Percentiles rank a stretch among this genome's conserved stretches.
Evolutionary conservation across 92 coral and sea anemone species (phyloP).

Genomic region (Pocillopora meandrina): DNA sequence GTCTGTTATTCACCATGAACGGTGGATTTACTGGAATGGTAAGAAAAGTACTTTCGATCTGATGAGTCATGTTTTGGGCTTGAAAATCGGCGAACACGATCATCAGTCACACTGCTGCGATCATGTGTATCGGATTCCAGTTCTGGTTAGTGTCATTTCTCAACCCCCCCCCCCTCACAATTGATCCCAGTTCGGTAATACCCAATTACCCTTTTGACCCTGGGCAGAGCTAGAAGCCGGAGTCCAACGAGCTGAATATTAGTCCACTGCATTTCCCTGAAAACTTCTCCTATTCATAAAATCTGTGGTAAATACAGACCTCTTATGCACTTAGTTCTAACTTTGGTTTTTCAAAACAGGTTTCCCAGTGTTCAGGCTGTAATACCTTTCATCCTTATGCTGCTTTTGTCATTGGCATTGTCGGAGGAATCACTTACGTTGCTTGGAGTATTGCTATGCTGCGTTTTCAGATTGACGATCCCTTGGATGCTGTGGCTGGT

Average conservation of each 20-base stretch:
- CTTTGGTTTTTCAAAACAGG: slow-evolving; percentile 35
- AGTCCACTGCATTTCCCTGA: no score
- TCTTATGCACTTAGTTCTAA: background rate
- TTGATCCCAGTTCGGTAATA: no score
- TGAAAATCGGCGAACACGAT: no score
- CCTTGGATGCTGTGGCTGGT: slow-evolving; percentile 93
- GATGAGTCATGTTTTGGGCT: no score
- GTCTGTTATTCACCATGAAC: slow-evolving; percentile 80
- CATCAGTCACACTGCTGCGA: no score
- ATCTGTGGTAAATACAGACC: background rate
- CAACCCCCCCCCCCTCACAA: no score
- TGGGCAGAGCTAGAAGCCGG: no score
- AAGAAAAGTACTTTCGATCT: background rate
- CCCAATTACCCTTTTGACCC: no score
- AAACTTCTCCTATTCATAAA: background rate
- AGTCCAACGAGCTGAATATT: no score
- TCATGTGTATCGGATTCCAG: no score
- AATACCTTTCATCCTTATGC: slow-evolving; percentile 75
- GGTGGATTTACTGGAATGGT: slow-evolving; percentile 97
- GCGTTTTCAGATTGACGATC: slow-evolving; percentile 75
- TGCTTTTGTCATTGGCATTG: slow-evolving; percentile 72
- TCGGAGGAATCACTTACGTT: slow-evolving; percentile 79
- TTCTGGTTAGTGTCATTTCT: no score
- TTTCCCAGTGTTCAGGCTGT: slow-evolving; percentile 87
- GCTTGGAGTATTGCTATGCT: slow-evolving; percentile 74